A percentile compares a stretch with the other conserved stretches of the same genome.
Conservation (phyloP, 2,113 vertebrate genomes). For the Toxotes chatareus region DNA sequence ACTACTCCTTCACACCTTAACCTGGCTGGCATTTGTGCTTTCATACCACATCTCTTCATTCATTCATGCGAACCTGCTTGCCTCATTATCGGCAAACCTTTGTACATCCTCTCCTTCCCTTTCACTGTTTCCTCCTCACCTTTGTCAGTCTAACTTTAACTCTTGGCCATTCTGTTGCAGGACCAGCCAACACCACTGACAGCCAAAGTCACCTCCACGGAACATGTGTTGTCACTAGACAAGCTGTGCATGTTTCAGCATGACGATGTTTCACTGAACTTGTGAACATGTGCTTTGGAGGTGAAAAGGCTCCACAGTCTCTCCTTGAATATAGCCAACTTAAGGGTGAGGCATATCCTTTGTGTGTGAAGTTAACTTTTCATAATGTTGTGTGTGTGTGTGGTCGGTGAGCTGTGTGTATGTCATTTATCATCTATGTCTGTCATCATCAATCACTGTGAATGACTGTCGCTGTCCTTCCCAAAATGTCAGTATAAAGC, state of each 20-base stretch:
- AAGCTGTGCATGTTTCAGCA: slow-evolving; percentile 52
- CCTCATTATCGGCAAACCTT: neutral
- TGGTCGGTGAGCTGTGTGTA: slow-evolving; percentile 7
- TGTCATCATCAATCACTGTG: slow-evolving; percentile 29
- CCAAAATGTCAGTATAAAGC: slow-evolving; percentile 24
- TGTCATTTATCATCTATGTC: neutral
- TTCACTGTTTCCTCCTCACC: slow-evolving; percentile 9
- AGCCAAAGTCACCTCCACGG: slow-evolving; percentile 63
- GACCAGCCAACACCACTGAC: slow-evolving; percentile 48
- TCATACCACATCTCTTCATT: neutral
- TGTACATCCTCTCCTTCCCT: neutral
- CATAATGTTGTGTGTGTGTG: slow-evolving; percentile 3
- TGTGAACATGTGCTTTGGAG: slow-evolving; percentile 25
- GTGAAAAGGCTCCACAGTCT: slow-evolving; percentile 26
- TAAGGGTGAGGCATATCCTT: neutral
- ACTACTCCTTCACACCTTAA: too few relatives aligned
- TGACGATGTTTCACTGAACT: slow-evolving; percentile 21
- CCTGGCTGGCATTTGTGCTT: too few relatives aligned
- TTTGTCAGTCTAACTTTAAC: slow-evolving; percentile 35
- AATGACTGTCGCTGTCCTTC: slow-evolving; percentile 19
- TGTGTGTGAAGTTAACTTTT: neutral
- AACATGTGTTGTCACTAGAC: slow-evolving; percentile 47
- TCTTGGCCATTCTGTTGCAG: slow-evolving; percentile 16
- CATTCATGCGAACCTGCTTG: neutral
- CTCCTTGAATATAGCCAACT: neutral